These are phyloP conservation scores for Drosophila ezoana DNA, from an alignment of 2,888 invertebrate genomes.

Conservation along the genomic window DNA sequence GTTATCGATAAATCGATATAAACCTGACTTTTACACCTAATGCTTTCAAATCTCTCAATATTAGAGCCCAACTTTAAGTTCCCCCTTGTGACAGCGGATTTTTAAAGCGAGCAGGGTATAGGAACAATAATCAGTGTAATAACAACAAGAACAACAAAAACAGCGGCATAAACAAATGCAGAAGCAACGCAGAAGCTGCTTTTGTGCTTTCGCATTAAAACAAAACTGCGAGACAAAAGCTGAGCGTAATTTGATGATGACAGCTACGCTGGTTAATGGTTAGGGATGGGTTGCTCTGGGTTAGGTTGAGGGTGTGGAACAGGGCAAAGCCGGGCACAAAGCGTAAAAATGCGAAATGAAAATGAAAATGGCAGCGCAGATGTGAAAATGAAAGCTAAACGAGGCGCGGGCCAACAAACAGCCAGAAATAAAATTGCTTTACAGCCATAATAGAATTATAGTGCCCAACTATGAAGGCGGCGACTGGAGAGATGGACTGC, in stretches of 20 bases:
- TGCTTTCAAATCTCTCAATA: no score
- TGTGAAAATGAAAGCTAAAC: constrained; percentile 64
- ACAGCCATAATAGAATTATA: constrained; percentile 76
- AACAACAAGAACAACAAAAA: constrained; percentile 11
- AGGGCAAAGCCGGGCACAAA: constrained; percentile 25
- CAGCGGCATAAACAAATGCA: constrained; percentile 28
- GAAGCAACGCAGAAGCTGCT: constrained; percentile 26
- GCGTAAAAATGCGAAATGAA: constrained; percentile 63
- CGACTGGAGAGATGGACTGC: constrained; percentile 29
- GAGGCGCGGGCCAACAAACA: constrained; percentile 34
- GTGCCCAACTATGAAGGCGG: constrained; percentile 58
- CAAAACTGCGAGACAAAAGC: constrained; percentile 63
- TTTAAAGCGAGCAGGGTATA: constrained; percentile 2
- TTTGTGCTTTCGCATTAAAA: constrained; percentile 52
- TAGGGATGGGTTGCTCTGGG: constrained; percentile 4
- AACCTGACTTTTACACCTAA: no score
- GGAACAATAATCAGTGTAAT: not conserved
- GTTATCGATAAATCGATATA: no score
- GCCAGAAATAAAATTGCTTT: constrained; percentile 70
- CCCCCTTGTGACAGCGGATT: not conserved
- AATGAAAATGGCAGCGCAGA: constrained; percentile 66
- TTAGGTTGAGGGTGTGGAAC: not conserved
- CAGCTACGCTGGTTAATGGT: constrained; percentile 57
- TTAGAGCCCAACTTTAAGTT: not conserved
- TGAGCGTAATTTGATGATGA: constrained; percentile 74